phyloP scores from a whole-genome alignment of 1,140 invertebrate species.

The Parapsyche elsis region DNA sequence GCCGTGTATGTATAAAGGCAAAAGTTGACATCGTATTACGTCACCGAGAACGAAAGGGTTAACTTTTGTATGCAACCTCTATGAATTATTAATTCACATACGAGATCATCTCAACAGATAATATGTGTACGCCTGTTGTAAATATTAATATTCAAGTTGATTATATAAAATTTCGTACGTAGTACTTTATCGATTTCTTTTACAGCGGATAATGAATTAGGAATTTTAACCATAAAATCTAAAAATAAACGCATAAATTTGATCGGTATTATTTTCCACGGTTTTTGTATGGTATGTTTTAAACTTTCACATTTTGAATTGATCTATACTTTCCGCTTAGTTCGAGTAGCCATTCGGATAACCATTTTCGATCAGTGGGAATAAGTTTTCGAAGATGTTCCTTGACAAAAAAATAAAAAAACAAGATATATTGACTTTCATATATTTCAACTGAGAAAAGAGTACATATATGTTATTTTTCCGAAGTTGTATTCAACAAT shows the following conservation, averaged over 20 bases:
- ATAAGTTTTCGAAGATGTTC: not conserved
- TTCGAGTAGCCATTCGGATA: conserved; percentile 5
- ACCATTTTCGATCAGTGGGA: not conserved
- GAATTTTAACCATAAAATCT: no score
- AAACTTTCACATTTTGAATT: not conserved
- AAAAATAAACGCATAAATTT: no score
- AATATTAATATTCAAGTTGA: no score
- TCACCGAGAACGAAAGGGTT: not conserved
- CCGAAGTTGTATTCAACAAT: not conserved
- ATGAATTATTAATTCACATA: not conserved
- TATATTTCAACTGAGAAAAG: not conserved
- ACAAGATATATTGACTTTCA: not conserved
- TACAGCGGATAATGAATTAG: no score
- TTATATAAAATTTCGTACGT: no score
- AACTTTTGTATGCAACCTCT: not conserved
- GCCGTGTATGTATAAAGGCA: not conserved
- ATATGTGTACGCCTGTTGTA: not conserved
- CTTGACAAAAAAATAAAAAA: not conserved
- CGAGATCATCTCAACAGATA: not conserved
- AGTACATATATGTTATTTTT: not conserved
- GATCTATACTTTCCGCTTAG: not conserved
- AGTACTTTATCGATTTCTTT: no score
- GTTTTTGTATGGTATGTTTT: not conserved
- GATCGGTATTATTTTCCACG: not conserved
- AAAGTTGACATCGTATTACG: not conserved